These are phyloP conservation scores for Tylochromis polylepis DNA, from an alignment of 2,113 vertebrate genomes.

Conservation along the genomic window DNA sequence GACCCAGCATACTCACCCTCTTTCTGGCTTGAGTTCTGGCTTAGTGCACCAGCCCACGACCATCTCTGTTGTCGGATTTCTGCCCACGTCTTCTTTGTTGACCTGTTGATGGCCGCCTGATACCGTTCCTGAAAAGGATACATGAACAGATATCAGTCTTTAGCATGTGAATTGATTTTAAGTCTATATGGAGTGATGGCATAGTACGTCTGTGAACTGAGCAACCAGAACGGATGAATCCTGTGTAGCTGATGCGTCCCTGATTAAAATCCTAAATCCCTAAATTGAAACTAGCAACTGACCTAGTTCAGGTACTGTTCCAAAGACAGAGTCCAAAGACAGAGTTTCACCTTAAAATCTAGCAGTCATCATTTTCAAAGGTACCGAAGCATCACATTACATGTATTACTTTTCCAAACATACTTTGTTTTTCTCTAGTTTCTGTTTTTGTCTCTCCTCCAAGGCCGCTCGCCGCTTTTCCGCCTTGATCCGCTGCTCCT, in stretches of 20 bases:
- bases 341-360: not conserved
- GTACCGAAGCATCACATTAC: not conserved
- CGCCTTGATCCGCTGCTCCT: slow-evolving; percentile 85
- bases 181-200: not conserved
- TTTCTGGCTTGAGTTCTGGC: slow-evolving; percentile 83
- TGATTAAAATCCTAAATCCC: not conserved
- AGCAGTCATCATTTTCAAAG: not conserved
- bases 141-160: not conserved
- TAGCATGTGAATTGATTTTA: not conserved
- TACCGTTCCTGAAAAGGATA: slow-evolving; percentile 83
- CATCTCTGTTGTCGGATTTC: slow-evolving; percentile 96
- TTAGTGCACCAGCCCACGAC: slow-evolving; percentile 90
- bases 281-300: not conserved
- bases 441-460: slow-evolving; percentile 91
- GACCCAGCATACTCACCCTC: slow-evolving; percentile 76
- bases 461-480: slow-evolving; percentile 83
- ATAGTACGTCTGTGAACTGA: not conserved
- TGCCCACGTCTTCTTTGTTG: slow-evolving; percentile 94
- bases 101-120: slow-evolving; percentile 88
- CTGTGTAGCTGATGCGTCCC: not conserved
- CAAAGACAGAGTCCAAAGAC: not conserved
- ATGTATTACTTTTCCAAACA: not conserved
- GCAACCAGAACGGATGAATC: not conserved
- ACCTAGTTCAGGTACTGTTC: not conserved
- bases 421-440: slow-evolving; percentile 96